Percentiles rank a stretch among this genome's conserved stretches.
Conservation (phyloP, 2,113 vertebrate genomes). For the Varanus salvator region DNA sequence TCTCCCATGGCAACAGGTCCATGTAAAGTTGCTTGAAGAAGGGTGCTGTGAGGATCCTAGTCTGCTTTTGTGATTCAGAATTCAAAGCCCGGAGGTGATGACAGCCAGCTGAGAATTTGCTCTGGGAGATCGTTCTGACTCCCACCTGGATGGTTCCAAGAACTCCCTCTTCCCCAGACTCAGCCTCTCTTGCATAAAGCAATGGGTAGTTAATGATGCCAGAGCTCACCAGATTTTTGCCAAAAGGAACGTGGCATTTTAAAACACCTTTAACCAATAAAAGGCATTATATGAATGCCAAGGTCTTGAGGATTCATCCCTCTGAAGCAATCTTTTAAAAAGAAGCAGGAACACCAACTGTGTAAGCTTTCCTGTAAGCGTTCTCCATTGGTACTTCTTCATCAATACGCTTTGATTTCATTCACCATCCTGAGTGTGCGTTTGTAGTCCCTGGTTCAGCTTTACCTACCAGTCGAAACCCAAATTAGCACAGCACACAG, state of each 20-base stretch:
- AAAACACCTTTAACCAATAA: not conserved
- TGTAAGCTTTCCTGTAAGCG: not conserved
- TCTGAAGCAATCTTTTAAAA: not conserved
- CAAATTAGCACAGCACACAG: not conserved
- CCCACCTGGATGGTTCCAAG: no score
- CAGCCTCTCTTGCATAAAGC: not conserved
- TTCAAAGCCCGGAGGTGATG: not conserved
- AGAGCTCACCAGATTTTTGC: not conserved
- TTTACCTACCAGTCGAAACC: not conserved
- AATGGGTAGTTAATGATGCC: not conserved
- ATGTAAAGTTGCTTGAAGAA: not conserved
- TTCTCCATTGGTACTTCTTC: not conserved
- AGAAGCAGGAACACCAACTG: not conserved
- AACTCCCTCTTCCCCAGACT: not conserved
- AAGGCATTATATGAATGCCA: not conserved
- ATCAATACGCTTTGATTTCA: not conserved
- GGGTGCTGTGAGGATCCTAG: not conserved
- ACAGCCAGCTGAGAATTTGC: not conserved
- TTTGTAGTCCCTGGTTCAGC: not conserved
- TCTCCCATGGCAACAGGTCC: conserved; percentile 50
- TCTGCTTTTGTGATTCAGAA: not conserved
- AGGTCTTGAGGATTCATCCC: not conserved
- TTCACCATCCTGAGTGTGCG: not conserved
- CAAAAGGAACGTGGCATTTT: not conserved
- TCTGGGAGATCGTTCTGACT: not conserved